Evolutionary conservation across 2,797 vertebrate genomes (phyloP).

Genomic region (Natrix natrix): DNA sequence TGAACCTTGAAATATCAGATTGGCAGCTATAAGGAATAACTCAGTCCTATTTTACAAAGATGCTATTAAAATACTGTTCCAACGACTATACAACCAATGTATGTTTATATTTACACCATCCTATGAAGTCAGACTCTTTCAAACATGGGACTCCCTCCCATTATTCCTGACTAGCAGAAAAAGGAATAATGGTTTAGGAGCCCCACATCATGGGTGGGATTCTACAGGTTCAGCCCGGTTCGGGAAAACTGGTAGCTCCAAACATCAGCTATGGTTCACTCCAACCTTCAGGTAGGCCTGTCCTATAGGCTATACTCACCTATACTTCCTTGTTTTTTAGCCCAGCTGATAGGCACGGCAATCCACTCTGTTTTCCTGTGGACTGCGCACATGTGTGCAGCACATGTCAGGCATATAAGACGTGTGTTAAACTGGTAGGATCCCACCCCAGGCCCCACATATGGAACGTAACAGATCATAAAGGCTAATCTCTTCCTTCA

Average conservation of each 20-base stretch:
- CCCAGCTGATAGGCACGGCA: no score
- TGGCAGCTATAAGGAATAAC: constrained; percentile 25
- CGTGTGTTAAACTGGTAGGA: no score
- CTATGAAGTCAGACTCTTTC: not conserved
- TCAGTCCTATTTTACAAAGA: constrained; percentile 37
- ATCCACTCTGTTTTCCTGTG: no score
- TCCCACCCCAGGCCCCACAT: not conserved
- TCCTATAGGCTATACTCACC: no score
- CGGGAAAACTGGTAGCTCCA: no score
- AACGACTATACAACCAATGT: constrained; percentile 5
- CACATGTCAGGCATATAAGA: no score
- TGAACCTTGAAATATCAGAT: constrained; percentile 25
- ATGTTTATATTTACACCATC: not conserved
- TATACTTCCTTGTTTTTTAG: no score
- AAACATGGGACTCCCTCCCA: not conserved
- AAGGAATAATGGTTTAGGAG: not conserved
- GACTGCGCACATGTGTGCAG: no score
- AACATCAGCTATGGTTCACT: no score
- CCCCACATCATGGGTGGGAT: no score
- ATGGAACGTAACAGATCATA: not conserved
- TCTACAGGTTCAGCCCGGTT: no score
- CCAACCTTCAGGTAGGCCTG: no score
- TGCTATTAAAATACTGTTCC: constrained; percentile 32
- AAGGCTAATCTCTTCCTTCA: not conserved
- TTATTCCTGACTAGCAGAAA: not conserved